phyloP scores from a whole-genome alignment of 1,140 invertebrate genomes.

The Acromyrmex echinatior region DNA sequence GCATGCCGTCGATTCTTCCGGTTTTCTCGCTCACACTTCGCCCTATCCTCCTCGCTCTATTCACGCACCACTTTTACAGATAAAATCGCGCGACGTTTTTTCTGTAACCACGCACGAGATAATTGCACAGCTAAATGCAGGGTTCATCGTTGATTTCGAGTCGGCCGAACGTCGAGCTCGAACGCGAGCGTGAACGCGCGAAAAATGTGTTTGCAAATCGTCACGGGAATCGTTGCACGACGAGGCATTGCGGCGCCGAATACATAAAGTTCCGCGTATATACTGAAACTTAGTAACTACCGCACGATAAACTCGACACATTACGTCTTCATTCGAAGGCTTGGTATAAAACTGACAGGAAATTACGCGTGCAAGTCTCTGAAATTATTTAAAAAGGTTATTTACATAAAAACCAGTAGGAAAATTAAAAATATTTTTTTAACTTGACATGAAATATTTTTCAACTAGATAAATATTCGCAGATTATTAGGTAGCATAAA shows the following conservation, averaged over 20 bases:
- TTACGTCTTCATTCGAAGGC: conserved; percentile 26
- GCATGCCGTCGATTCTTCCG: conserved; percentile 34
- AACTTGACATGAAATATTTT: not conserved
- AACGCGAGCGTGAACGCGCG: conserved; percentile 41
- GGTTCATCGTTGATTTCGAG: conserved; percentile 54
- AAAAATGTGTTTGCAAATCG: conserved; percentile 52
- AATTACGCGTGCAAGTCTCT: not conserved
- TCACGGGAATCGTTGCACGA: conserved; percentile 34
- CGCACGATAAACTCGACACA: conserved; percentile 36
- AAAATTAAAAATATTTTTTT: not conserved
- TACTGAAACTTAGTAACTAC: conserved; percentile 19
- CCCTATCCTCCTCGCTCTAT: conserved; percentile 6
- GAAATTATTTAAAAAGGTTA: not conserved
- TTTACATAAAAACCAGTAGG: too few species aligned
- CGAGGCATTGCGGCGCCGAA: conserved; percentile 44
- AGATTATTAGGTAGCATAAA: not conserved
- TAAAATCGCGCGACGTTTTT: conserved; percentile 61
- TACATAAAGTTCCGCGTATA: conserved; percentile 43
- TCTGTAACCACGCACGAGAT: conserved; percentile 29
- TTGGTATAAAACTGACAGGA: not conserved
- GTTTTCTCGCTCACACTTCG: conserved; percentile 4
- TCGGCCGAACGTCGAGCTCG: conserved; percentile 7
- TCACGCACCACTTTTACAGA: conserved; percentile 52
- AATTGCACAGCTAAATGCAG: conserved; percentile 61
- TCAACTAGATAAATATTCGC: not conserved